Percentiles rank a stretch among this genome's conserved stretches.
Evolutionary conservation across 2,797 vertebrate species (phyloP).

Genomic region (Sebastes iracundus): DNA sequence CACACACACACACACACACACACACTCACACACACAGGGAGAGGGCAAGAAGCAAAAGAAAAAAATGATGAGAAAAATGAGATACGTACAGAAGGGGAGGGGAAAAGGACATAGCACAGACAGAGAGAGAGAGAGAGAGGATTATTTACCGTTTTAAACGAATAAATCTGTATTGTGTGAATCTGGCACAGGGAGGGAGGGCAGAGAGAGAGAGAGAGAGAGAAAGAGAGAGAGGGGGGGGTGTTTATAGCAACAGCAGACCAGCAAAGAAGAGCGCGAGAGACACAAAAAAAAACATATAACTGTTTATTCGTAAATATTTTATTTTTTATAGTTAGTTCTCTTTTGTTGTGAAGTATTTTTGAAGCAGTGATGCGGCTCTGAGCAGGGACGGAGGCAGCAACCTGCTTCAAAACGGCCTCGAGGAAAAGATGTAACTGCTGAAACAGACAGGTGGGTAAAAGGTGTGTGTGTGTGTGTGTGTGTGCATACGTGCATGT

Average conservation of each 20-base stretch:
- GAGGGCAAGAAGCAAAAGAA: background rate
- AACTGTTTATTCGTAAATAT: background rate
- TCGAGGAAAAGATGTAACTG: background rate
- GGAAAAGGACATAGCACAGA: constrained; percentile 11
- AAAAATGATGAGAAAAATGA: background rate
- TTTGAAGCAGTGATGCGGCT: background rate
- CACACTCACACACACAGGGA: background rate
- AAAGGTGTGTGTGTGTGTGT: background rate
- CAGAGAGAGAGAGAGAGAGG: constrained; percentile 34
- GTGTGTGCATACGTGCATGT: background rate
- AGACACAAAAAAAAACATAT: background rate
- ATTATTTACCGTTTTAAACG: constrained; percentile 76
- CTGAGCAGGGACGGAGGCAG: background rate
- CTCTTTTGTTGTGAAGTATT: background rate
- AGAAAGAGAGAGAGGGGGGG: constrained; percentile 7
- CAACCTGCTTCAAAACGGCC: background rate
- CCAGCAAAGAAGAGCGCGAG: background rate
- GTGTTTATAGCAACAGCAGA: constrained; percentile 1
- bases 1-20: background rate
- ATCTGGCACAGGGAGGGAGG: constrained; percentile 46
- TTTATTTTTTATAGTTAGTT: background rate
- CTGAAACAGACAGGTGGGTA: constrained; percentile 35
- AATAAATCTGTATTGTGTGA: constrained; percentile 77
- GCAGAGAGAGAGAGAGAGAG: background rate
- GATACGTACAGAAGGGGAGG: background rate